Conservation (phyloP, 2,113 vertebrate species). For the Dasyprocta punctata region DNA sequence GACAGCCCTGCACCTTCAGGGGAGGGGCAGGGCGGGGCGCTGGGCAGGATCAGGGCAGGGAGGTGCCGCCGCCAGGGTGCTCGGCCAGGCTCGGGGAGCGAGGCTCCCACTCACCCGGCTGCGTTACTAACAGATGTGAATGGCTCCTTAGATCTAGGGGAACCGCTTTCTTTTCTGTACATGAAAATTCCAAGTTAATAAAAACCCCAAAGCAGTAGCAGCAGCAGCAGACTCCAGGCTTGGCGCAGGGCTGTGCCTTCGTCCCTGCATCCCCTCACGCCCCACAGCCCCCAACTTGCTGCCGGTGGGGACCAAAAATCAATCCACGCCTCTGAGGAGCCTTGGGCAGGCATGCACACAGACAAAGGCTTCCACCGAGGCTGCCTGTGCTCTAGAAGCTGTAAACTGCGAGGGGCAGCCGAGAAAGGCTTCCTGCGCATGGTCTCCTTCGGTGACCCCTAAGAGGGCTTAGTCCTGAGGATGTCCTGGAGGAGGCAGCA, state of each 20-base stretch:
- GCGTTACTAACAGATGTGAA: constrained; percentile 94
- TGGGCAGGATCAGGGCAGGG: neutral
- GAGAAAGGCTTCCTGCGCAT: neutral
- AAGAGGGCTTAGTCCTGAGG: neutral
- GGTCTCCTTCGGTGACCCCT: neutral
- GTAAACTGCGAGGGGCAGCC: constrained; percentile 50
- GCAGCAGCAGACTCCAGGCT: constrained; percentile 39
- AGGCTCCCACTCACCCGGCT: constrained; percentile 89
- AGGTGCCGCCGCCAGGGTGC: neutral
- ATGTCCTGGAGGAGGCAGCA: neutral
- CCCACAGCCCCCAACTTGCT: constrained; percentile 73
- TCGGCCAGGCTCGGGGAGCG: constrained; percentile 60
- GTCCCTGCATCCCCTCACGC: constrained; percentile 4
- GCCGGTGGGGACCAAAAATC: constrained; percentile 85
- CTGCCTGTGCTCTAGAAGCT: constrained; percentile 64
- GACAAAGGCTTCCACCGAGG: constrained; percentile 85
- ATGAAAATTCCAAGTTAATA: constrained; percentile 82
- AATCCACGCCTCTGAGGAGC: constrained; percentile 74
- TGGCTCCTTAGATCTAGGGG: constrained; percentile 88
- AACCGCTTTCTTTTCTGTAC: constrained; percentile 83
- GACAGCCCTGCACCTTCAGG: neutral
- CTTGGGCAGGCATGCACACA: constrained; percentile 74
- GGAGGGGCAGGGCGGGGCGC: neutral
- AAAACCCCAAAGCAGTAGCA: constrained; percentile 56
- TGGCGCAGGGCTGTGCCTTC: neutral